Evolutionary conservation across 2,797 vertebrate species (phyloP), one percentile per base, ranked within the genome.

Genomic region (Oreochromis grahami): DNA sequence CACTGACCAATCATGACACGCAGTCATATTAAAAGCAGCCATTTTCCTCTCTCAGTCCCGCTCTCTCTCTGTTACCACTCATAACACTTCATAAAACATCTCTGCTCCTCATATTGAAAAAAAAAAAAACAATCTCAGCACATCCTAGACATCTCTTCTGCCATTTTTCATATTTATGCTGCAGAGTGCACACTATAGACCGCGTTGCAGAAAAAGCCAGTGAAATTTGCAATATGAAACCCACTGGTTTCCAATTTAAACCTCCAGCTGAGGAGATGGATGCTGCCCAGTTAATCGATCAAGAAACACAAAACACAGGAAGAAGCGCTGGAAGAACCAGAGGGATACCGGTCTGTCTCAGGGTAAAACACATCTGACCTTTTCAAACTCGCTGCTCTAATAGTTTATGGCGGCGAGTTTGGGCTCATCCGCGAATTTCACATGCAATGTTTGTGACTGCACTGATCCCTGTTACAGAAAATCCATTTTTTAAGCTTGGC

Each of bases 321-420:
- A 63, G 32, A 34, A 77, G 84, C 58, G n/a, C 43, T n/a, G 10
- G 84, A 79, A 77, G 87, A 86, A 86, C 19, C 72, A 50, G 81
- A 43, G 19, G 58, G 43, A 87, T 80, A 7, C 50, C 43, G 85
- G 85, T 88, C 80, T 13, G 86, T 85, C 81, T 89, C 53, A 26
- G 70, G 81, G 80, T 78, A 81, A 86, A 84, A 80, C 34, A 81
- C 19, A 41, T 53, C 45, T 92, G 94, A 94, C 93, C 94, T 96
- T 94, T 94, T 95, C 94, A 94, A 78, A 53, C 80, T 82, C 65
- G 9, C 53, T 84, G 85, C 93, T 85, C 83, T 94, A 86, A 93
- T 84, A 60, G 55, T 82, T 90, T 78, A 79, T 85, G 92, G 86
- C 92, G 86, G 77, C 10, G 15, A 43, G 68, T 86, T 90, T 77